phyloP scores from a whole-genome alignment of 2,888 invertebrate genomes.

The Andrena camellia region DNA sequence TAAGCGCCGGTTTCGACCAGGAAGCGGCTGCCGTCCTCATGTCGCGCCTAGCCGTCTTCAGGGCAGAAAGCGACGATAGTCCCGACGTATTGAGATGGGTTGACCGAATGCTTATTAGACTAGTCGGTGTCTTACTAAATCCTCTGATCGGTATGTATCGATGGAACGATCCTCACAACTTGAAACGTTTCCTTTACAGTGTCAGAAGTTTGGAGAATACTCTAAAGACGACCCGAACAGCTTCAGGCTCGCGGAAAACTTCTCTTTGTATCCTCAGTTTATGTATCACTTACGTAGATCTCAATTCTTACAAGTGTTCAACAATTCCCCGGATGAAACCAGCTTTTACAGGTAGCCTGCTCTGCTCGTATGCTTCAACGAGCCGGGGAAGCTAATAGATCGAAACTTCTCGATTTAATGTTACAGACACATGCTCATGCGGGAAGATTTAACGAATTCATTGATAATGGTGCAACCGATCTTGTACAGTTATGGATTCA shows the following conservation, averaged over 20 bases:
- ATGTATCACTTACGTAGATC: slow-evolving; percentile 99
- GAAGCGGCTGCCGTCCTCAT: slow-evolving; percentile 99
- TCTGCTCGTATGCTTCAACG: not conserved
- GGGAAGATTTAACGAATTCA: slow-evolving; percentile 98
- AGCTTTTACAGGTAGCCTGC: slow-evolving; percentile 94
- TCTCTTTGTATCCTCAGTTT: slow-evolving; percentile 99
- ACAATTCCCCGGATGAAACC: slow-evolving; percentile 99
- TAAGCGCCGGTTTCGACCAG: slow-evolving; percentile 98
- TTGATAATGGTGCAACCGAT: slow-evolving; percentile 99
- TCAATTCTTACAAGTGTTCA: slow-evolving; percentile 99
- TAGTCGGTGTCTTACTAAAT: slow-evolving; percentile 87
- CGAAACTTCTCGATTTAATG: not conserved
- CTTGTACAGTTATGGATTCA: slow-evolving; percentile 99
- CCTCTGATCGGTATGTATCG: not conserved
- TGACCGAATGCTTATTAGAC: slow-evolving; percentile 97
- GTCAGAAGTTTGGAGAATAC: slow-evolving; percentile 99
- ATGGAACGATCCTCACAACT: not conserved
- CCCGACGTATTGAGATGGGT: slow-evolving; percentile 99
- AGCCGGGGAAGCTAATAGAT: not conserved
- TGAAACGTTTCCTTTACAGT: slow-evolving; percentile 87
- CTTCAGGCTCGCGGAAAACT: slow-evolving; percentile 98
- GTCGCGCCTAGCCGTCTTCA: slow-evolving; percentile 98
- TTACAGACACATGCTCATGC: slow-evolving; percentile 96
- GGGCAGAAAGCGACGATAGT: slow-evolving; percentile 97
- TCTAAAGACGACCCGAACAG: slow-evolving; percentile 98